A percentile compares a stretch with the other conserved stretches of the same genome.
phyloP scores from a whole-genome alignment of 2,797 vertebrate genomes.

The Siniperca obscura region DNA sequence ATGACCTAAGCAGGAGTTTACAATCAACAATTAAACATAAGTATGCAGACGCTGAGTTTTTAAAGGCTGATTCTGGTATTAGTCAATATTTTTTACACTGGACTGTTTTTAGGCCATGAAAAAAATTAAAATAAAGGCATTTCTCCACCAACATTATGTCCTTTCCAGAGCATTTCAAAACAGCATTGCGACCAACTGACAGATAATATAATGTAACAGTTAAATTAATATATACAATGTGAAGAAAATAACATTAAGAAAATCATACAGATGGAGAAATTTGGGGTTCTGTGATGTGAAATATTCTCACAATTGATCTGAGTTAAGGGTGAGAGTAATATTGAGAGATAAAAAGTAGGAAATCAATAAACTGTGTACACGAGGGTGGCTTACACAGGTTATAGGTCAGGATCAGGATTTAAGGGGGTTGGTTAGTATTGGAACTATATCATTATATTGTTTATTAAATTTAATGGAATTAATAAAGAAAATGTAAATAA shows the following conservation, averaged over 20 bases:
- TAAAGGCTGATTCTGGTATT: not conserved
- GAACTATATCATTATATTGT: too few relatives aligned
- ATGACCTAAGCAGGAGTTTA: not conserved
- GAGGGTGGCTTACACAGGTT: too few relatives aligned
- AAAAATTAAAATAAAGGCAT: too few relatives aligned
- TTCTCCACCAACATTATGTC: too few relatives aligned
- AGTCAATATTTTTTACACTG: not conserved
- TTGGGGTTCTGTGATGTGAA: too few relatives aligned
- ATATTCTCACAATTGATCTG: not conserved
- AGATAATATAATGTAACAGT: not conserved
- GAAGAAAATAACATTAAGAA: too few relatives aligned
- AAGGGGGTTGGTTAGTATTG: not conserved
- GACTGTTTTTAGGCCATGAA: too few relatives aligned
- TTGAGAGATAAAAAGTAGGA: not conserved
- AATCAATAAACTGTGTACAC: not conserved
- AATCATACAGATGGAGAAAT: too few relatives aligned
- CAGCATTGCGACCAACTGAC: not conserved
- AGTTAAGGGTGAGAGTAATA: not conserved
- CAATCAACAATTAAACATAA: not conserved
- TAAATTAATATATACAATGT: not conserved
- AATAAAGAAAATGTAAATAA: not conserved
- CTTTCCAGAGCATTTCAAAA: not conserved
- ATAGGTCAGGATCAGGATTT: not conserved
- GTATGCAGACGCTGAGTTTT: not conserved
- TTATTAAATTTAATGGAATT: not conserved